A percentile compares a stretch with the other conserved stretches of the same genome.
These are phyloP conservation scores for Megalonaias nervosa DNA, from an alignment of 1,140 invertebrate genomes.

Conservation along the genomic window DNA sequence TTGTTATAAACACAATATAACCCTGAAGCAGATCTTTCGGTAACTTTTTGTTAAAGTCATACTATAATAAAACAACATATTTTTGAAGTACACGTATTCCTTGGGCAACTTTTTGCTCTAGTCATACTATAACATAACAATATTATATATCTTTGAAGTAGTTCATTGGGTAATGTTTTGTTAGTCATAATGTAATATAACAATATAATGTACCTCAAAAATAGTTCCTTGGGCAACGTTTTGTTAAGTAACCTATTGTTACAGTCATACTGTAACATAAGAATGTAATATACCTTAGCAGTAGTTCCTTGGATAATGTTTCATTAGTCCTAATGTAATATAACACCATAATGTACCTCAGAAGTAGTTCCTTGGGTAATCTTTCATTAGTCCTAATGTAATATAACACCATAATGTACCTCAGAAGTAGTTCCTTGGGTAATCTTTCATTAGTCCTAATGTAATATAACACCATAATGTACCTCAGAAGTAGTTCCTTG, in stretches of 20 bases:
- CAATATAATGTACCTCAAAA: neutral
- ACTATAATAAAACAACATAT: too few relatives aligned
- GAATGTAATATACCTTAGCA: constrained; percentile 70
- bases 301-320: constrained; percentile 95
- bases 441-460: neutral
- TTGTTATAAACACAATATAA: too few relatives aligned
- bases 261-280: neutral
- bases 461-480: constrained; percentile 63
- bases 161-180: neutral
- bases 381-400: constrained; percentile 62
- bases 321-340: constrained; percentile 83
- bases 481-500: neutral
- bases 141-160: too few relatives aligned
- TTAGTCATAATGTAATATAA: neutral
- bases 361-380: neutral
- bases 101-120: too few relatives aligned
- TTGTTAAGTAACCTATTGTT: neutral
- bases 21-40: too few relatives aligned
- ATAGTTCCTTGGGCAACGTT: neutral
- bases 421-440: neutral
- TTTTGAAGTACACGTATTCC: too few relatives aligned
- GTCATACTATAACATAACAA: too few relatives aligned
- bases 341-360: neutral
- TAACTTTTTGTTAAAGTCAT: too few relatives aligned
- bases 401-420: neutral